Conservation (phyloP, 2,888 invertebrate genomes). For the Meiosimyza decipiens region DNA sequence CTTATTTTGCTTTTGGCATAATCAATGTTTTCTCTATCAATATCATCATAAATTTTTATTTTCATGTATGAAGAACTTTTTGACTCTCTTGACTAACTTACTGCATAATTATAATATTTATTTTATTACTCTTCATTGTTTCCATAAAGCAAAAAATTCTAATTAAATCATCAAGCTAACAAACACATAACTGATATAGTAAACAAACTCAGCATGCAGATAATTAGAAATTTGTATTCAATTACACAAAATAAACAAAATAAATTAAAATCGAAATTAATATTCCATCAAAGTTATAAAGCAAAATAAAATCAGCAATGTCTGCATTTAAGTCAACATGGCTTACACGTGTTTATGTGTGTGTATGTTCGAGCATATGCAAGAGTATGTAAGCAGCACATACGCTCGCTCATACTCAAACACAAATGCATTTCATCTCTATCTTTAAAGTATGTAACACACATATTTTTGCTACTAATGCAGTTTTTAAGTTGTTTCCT, state of each 20-base stretch:
- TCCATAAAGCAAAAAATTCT: too few relatives aligned
- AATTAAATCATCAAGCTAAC: too few relatives aligned
- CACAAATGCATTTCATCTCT: neutral
- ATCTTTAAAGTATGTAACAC: too few relatives aligned
- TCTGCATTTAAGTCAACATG: constrained; percentile 6
- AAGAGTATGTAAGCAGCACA: neutral
- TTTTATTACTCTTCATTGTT: too few relatives aligned
- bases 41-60: too few relatives aligned
- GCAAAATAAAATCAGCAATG: neutral
- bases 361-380: neutral
- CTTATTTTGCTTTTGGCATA: too few relatives aligned
- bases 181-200: too few relatives aligned
- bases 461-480: constrained; percentile 21
- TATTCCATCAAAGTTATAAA: neutral
- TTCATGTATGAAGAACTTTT: too few relatives aligned
- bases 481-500: constrained; percentile 25
- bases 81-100: too few relatives aligned
- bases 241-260: constrained; percentile 9
- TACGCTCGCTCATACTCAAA: neutral
- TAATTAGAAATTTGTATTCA: constrained; percentile 10
- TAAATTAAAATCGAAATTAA: constrained; percentile 8
- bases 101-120: too few relatives aligned
- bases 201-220: neutral
- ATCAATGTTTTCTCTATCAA: too few relatives aligned
- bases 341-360: neutral